phyloP scores from a whole-genome alignment of 2,888 invertebrate genomes.

The Embidobia sp. region DNA sequence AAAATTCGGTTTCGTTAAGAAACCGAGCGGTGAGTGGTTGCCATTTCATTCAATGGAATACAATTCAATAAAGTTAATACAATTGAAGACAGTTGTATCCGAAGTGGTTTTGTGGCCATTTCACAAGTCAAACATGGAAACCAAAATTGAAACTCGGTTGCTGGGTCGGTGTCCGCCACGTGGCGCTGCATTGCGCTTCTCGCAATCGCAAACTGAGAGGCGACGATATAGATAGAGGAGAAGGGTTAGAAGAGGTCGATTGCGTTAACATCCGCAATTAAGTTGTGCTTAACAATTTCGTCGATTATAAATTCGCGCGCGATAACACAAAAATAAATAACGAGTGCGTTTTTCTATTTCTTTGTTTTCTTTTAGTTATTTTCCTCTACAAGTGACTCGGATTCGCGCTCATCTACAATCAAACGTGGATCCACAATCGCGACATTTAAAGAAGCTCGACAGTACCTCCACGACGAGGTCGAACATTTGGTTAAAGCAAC shows the following conservation, averaged over 20 bases:
- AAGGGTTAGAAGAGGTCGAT: neutral
- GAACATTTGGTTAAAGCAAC: conserved; percentile 25
- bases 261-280: conserved; percentile 20
- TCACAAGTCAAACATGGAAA: no score
- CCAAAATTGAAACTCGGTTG: no score
- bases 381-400: conserved; percentile 16
- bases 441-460: conserved; percentile 53
- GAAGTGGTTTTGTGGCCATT: no score
- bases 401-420: conserved; percentile 40
- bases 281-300: conserved; percentile 37
- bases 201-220: neutral
- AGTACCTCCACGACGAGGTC: conserved; percentile 8
- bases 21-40: no score
- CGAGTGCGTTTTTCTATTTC: conserved; percentile 25
- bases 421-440: conserved; percentile 51
- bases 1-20: no score
- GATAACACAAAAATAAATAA: conserved; percentile 24
- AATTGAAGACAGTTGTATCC: no score
- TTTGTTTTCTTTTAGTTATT: conserved; percentile 2
- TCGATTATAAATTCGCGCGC: conserved; percentile 44
- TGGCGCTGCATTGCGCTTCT: no score
- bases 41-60: no score
- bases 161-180: no score
- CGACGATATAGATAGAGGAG: neutral
- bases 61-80: no score